phyloP scores from a whole-genome alignment of 2,797 vertebrate genomes.

The Geotrypetes seraphini region DNA sequence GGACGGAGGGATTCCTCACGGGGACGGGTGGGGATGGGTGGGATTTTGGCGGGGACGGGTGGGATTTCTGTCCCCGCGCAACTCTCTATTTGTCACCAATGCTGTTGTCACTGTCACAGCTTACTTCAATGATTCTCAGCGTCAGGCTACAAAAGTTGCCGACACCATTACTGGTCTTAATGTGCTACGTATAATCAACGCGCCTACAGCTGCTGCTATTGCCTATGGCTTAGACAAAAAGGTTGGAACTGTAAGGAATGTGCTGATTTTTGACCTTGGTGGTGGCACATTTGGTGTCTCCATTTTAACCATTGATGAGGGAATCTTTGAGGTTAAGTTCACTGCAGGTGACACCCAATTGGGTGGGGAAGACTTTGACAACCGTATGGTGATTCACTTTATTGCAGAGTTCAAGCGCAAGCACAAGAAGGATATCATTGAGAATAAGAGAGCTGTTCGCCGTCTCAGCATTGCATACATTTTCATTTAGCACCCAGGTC shows the following conservation, averaged over 20 bases:
- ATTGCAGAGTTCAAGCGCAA: constrained; percentile 86
- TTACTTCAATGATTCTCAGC: too few relatives aligned
- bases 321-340: constrained; percentile 88
- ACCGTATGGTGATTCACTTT: constrained; percentile 86
- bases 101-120: too few relatives aligned
- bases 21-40: too few relatives aligned
- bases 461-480: constrained; percentile 78
- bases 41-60: too few relatives aligned
- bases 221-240: too few relatives aligned
- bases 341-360: constrained; percentile 83
- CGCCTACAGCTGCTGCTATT: too few relatives aligned
- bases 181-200: too few relatives aligned
- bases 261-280: constrained; percentile 85
- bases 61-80: too few relatives aligned
- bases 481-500: constrained; percentile 85
- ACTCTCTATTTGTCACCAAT: too few relatives aligned
- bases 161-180: too few relatives aligned
- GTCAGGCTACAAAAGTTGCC: too few relatives aligned
- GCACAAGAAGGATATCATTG: constrained; percentile 84
- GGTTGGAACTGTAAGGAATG: constrained; percentile 81
- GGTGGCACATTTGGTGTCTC: constrained; percentile 90
- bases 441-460: constrained; percentile 81
- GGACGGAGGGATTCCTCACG: too few relatives aligned
- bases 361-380: constrained; percentile 85
- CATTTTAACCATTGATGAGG: constrained; percentile 86